Conservation (phyloP, 2,113 vertebrate species). For the Bothrops jararaca region DNA sequence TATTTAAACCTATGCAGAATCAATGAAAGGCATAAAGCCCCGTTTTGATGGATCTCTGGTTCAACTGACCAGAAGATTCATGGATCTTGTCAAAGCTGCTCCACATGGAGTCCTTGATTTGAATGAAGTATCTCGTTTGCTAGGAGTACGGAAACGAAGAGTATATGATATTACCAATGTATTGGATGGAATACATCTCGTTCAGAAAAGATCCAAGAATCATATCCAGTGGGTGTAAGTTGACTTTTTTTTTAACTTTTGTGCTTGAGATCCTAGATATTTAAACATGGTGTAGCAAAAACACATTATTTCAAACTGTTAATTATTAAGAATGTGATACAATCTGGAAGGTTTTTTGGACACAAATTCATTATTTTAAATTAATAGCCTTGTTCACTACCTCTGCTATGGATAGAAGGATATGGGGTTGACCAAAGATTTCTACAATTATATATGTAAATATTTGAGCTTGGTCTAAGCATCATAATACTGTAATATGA, state of each 20-base stretch:
- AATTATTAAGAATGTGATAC: neutral
- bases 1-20: conserved; percentile 59
- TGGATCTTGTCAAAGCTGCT: conserved; percentile 78
- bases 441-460: neutral
- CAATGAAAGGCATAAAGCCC: conserved; percentile 50
- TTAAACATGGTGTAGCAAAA: neutral
- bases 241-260: conserved; percentile 23
- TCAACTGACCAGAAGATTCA: conserved; percentile 79
- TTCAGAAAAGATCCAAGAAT: conserved; percentile 81
- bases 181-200: conserved; percentile 79
- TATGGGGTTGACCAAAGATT: neutral
- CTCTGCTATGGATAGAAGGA: no score
- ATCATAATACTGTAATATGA: neutral
- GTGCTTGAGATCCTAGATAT: neutral
- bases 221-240: conserved; percentile 91
- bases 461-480: neutral
- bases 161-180: conserved; percentile 90
- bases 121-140: conserved; percentile 70
- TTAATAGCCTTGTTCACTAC: neutral
- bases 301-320: neutral
- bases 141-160: conserved; percentile 80
- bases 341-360: neutral
- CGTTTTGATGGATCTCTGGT: conserved; percentile 80
- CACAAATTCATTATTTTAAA: neutral
- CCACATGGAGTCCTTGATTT: conserved; percentile 82